phyloP scores from a whole-genome alignment of 2,113 vertebrate genomes.

The Proterorhinus semilunaris region DNA sequence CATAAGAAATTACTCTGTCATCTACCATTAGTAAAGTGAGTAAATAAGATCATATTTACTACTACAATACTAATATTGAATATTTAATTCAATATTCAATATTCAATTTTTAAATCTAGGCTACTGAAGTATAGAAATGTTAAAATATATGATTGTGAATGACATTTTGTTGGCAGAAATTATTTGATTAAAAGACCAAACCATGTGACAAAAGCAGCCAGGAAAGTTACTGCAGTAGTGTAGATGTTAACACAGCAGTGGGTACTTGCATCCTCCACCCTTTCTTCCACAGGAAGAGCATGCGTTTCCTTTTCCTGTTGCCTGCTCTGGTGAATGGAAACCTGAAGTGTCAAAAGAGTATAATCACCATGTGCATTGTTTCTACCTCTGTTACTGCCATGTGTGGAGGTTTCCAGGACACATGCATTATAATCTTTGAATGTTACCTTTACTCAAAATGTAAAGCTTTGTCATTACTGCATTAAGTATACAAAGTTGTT shows the following conservation, averaged over 20 bases:
- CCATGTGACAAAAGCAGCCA: constrained; percentile 30
- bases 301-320: constrained; percentile 70
- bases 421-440: not conserved
- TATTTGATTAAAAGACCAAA: constrained; percentile 9
- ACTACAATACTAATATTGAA: too few relatives aligned
- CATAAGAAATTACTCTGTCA: too few relatives aligned
- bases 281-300: constrained; percentile 66
- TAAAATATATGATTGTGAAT: not conserved
- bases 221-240: constrained; percentile 14
- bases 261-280: constrained; percentile 51
- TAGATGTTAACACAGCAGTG: constrained; percentile 17
- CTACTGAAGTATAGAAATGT: too few relatives aligned
- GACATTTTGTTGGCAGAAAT: not conserved
- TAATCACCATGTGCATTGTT: constrained; percentile 13
- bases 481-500: not conserved
- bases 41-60: not conserved
- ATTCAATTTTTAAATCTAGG: too few relatives aligned
- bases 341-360: constrained; percentile 17
- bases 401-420: not conserved
- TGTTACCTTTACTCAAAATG: not conserved
- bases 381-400: not conserved
- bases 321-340: constrained; percentile 48
- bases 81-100: too few relatives aligned
- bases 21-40: not conserved
- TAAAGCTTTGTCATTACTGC: not conserved